Percentiles rank a stretch among this genome's conserved stretches.
Evolutionary conservation across 1,140 invertebrate genomes (phyloP).

Genomic region (Spodoptera frugiperda): DNA sequence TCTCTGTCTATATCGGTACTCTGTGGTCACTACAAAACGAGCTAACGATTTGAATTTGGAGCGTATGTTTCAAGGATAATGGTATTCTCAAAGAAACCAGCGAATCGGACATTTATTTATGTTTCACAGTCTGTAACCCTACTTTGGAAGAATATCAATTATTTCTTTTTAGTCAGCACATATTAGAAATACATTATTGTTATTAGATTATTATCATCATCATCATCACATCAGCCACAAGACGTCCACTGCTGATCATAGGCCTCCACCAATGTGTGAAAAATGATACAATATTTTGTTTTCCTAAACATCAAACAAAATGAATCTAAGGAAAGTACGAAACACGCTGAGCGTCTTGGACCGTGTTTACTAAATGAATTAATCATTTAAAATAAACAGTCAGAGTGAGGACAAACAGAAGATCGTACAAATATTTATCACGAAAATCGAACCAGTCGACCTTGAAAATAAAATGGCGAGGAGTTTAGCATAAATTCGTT

Average conservation of each 20-base stretch:
- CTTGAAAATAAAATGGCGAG: not conserved
- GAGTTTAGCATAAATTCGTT: not conserved
- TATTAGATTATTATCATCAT: no score
- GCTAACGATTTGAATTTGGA: conserved; percentile 51
- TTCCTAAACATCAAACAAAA: no score
- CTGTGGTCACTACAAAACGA: conserved; percentile 25
- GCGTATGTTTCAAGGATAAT: conserved; percentile 48
- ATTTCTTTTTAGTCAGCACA: not conserved
- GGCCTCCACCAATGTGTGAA: no score
- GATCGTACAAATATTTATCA: not conserved
- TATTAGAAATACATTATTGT: no score
- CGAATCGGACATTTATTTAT: conserved; percentile 44
- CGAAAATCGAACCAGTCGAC: not conserved
- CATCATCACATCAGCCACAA: no score
- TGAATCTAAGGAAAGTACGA: not conserved
- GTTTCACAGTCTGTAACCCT: not conserved
- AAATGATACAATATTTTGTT: no score
- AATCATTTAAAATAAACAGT: conserved; percentile 1
- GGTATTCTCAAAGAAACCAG: conserved; percentile 40
- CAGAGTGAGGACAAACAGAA: not conserved
- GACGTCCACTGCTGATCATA: no score
- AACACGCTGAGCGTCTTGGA: not conserved
- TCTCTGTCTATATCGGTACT: not conserved
- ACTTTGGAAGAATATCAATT: conserved; percentile 19
- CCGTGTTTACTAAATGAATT: not conserved